Conservation (phyloP, 2,113 vertebrate genomes). For the Leptocoma aspasia region DNA sequence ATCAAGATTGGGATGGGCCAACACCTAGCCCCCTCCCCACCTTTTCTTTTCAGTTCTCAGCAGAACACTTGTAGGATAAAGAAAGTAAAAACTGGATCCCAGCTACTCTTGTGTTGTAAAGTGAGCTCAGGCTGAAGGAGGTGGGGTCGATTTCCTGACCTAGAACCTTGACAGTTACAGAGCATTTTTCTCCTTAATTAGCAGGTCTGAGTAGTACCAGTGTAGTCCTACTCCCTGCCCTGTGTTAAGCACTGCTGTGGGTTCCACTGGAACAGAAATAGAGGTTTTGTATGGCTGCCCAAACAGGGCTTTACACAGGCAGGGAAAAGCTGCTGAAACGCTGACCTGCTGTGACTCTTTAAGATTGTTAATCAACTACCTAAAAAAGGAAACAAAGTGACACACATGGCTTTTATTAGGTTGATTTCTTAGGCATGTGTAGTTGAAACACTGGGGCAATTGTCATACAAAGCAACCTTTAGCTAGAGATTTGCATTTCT, state of each 20-base stretch:
- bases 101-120: background rate
- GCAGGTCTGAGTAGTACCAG: background rate
- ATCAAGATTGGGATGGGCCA: background rate
- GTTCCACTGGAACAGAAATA: background rate
- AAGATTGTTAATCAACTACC: background rate
- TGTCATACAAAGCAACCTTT: background rate
- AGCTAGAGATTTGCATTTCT: background rate
- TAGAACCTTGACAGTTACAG: background rate
- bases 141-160: background rate
- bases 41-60: background rate
- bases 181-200: background rate
- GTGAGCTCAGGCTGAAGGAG: background rate
- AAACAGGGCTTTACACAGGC: background rate
- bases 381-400: background rate
- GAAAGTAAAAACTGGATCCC: background rate
- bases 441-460: background rate
- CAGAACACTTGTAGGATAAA: background rate
- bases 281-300: background rate
- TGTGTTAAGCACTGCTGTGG: background rate
- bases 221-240: background rate
- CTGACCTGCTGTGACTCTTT: background rate
- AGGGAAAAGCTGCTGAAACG: background rate
- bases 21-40: fast-evolving
- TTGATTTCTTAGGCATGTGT: background rate
- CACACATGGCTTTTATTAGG: background rate